Base-by-base conservation (phyloP, 2,888 invertebrate species). In the Lacanobia wlatinum region DNA sequence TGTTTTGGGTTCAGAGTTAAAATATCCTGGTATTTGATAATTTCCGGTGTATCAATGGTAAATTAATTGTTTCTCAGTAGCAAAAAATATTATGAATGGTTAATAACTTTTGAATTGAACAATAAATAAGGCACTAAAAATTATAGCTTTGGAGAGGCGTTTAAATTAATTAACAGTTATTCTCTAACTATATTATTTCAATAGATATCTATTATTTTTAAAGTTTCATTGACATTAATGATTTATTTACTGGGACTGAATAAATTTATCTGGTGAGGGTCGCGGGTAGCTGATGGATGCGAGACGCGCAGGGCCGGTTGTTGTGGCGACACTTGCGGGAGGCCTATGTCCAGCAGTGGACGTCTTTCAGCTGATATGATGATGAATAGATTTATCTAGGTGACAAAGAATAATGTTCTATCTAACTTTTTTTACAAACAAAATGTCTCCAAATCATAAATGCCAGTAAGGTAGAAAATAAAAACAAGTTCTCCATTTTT, bases 11-110 rank as follows among this genome's bases (percentile, higher is more conserved):
- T 18, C 1, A 40, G 38, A 14, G 7, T 50, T 50, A 55, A 43
- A 14, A 52, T 23, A 50, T 66, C 34, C 55, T 59, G 76, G 55
- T 2, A 63, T 80, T 75, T 46, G 14, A 4, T 75, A 38, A 68
- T 75, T 38, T 80, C 68, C 68, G 62, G 43, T 34, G 4, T 1
- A 2, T 38, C 4, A 46, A 21, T 23, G 21, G 14, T 4, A 40
- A 23, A 60, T 53, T 63, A 59, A 78, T 78, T 63, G 8, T 52
- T 48, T 70, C 12, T 78, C 0, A 38, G 38, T 23, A 23, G 43
- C 10, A 59, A 61, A 59, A 72, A 59, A 50, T 48, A 73, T 79
- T 52, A 64, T 50, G 0, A 50, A 71, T 38, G 34, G 18, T 23
- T n/a, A 23, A 34, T 60, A 60, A 34, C 0, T 52, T 69, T 40